Base-by-base conservation (phyloP, 2,113 vertebrate species). In the Xiphophorus couchianus region DNA sequence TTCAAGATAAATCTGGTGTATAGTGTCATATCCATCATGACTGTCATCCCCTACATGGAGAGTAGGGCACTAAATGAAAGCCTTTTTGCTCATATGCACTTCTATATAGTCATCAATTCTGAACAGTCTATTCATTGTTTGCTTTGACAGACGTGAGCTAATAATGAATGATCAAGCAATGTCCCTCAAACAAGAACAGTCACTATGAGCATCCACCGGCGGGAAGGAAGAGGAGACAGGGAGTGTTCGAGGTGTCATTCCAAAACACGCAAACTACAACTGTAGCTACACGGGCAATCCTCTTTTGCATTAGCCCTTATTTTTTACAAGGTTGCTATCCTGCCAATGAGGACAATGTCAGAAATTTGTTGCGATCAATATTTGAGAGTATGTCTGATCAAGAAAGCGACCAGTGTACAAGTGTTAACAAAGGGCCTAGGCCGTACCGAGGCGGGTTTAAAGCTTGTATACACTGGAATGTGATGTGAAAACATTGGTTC, bases 1-100 rank as follows among this genome's bases (percentile, higher is more conserved):
- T 96, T 95, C 94, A 96, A 96, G 96, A 96, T 96, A 96, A 96
- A 96, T 96, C 95, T 95, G 90, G 92, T 94, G 91, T 93, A 93
- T 93, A 86, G 90, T 93, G 93, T 95, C 93, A 95, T 94, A 97
- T 97, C 95, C 95, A 96, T 97, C 96, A 97, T 90, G 74, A 83
- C 93, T 96, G 96, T 95, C 95, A 95, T 91, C 92, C 94, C 92
- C 91, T 93, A 94, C 94, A 92, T 89, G 87, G 87, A 93, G 94
- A 94, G 93, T 94, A 94, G 93, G 92, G 90, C 91, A 94, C 94
- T 95, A 96, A 96, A 96, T 95, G 93, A 94, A 96, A 95, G 94
- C 89, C 89, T 95, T 96, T 95, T 96, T 95, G 94, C 95, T 95
- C 94, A 94, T 94, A 94, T 92, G 94, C 96, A 96, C 95, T 95